Conservation (phyloP, 2,113 vertebrate species). For the Tenrec ecaudatus region DNA sequence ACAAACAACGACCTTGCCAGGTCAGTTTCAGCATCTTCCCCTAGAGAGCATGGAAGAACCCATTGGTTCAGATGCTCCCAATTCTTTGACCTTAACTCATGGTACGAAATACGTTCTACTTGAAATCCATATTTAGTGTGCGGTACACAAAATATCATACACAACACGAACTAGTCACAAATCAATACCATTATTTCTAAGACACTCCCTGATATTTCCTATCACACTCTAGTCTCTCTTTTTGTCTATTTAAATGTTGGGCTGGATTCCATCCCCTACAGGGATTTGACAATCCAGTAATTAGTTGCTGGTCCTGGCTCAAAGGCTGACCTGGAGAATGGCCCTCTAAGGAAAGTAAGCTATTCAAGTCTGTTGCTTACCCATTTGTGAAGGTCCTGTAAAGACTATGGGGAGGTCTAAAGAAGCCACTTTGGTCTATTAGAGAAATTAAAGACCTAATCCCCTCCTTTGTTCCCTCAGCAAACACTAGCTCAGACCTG, state of each 20-base stretch:
- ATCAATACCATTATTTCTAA: not conserved
- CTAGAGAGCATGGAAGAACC: not conserved
- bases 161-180: not conserved
- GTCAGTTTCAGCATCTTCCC: not conserved
- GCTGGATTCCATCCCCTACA: not conserved
- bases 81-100: not conserved
- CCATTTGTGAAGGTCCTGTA: accelerated
- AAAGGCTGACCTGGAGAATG: not conserved
- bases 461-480: not conserved
- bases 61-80: not conserved
- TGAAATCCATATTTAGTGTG: not conserved
- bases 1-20: not conserved
- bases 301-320: not conserved
- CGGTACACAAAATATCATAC: not conserved
- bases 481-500: not conserved
- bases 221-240: not conserved
- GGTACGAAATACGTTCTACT: not conserved
- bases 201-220: not conserved
- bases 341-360: not conserved
- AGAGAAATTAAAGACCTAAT: not conserved
- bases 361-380: not conserved
- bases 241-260: not conserved
- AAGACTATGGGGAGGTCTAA: not conserved
- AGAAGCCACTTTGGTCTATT: not conserved
- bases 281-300: not conserved